Base-by-base conservation (phyloP, 2,888 invertebrate genomes). In the Exephanes ischioxanthus region DNA sequence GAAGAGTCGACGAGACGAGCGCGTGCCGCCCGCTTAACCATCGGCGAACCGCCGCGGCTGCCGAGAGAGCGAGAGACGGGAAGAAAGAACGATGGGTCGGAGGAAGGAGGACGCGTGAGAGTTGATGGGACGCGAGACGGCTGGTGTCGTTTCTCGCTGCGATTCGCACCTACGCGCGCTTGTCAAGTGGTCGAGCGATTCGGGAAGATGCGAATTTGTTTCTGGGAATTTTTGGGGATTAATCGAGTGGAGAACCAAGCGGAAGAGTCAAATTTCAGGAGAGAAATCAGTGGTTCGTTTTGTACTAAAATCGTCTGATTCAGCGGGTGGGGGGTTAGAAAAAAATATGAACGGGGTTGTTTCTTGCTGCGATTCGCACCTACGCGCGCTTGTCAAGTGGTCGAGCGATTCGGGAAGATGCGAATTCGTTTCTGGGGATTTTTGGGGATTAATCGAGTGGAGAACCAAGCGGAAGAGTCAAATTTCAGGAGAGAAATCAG, bases 1-100 rank as follows among this genome's bases (percentile, higher is more conserved):
- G 85, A 85, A 84, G 84, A 80, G 77, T 85, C 80, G 81, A 85
- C 85, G 83, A 80, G 81, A 84, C 58, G 82, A 78, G 76, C 84
- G 86, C 85, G 86, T 87, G 87, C 86, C 83, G 86, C 81, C 81
- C 75, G 81, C 77, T 86, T 81, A 82, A 84, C 76, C 71, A 82
- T 82, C 79, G 76, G 68, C 72, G 55, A 58, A 70, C 61, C 16
- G 78, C 22, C 11, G 22, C 70, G 71, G 51, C 19, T 14, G 14
- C 48, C 53, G 53, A 5, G 61, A 19, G 48, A 58, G 37, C 67
- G 53, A 22, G 61, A 75, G 48, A 68, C 66, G 61, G 73, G 30
- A 51, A 16, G 66, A 63, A 80, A 66, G 72, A 75, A 68, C 30
- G 53, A 26, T 7, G 6, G 48, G 41, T 26, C 2, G 77, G 75